These are phyloP conservation scores for Halcyon senegalensis DNA, from an alignment of 2,113 vertebrate species.

Conservation along the genomic window DNA sequence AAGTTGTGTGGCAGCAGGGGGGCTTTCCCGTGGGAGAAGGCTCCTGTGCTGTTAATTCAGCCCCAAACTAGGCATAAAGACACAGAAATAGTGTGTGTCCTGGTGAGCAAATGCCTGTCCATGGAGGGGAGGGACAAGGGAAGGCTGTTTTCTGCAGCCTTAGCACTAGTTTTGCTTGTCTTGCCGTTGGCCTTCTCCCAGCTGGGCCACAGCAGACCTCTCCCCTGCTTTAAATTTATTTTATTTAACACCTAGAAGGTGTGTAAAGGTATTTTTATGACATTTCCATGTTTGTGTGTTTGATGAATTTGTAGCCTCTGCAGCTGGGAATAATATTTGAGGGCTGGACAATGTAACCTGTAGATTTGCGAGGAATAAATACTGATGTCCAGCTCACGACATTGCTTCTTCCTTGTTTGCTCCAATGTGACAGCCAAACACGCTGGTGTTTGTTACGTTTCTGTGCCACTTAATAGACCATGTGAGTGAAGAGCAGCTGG, in stretches of 20 bases:
- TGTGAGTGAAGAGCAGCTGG: neutral
- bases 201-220: neutral
- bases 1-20: neutral
- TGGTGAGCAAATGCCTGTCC: neutral
- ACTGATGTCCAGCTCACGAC: neutral
- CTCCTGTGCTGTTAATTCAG: neutral
- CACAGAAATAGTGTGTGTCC: neutral
- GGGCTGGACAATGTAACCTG: too few species aligned
- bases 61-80: neutral
- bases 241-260: neutral
- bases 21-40: neutral
- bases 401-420: neutral
- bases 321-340: neutral
- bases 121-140: rapidly evolving
- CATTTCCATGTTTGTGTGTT: neutral
- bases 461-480: neutral
- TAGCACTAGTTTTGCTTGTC: neutral
- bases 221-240: neutral
- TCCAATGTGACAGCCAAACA: rapidly evolving
- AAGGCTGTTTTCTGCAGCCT: neutral
- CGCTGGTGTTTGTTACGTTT: neutral
- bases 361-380: neutral
- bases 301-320: neutral
- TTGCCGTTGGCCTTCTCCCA: neutral
- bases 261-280: neutral